phyloP scores from a whole-genome alignment of 2,113 vertebrate genomes.

The Hassar affinis region DNA sequence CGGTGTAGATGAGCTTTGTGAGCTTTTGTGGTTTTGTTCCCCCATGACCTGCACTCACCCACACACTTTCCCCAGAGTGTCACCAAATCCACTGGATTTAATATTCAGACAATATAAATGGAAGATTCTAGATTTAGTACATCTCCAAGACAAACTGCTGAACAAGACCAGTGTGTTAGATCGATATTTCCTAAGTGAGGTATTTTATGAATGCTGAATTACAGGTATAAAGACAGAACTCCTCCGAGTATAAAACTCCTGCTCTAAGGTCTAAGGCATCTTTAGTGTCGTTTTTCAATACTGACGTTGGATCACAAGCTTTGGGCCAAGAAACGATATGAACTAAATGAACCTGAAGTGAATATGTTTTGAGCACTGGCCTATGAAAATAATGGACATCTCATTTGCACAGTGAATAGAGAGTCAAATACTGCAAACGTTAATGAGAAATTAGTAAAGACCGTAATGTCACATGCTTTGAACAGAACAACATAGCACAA shows the following conservation, averaged over 20 bases:
- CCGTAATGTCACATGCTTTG: neutral
- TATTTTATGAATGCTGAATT: constrained; percentile 7
- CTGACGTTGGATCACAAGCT: neutral
- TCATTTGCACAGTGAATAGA: neutral
- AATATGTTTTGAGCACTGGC: neutral
- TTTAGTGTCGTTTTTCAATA: constrained; percentile 57
- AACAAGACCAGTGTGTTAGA: constrained; percentile 23
- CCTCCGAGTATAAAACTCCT: constrained; percentile 39
- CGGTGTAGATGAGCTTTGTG: constrained; percentile 57
- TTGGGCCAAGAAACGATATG: neutral
- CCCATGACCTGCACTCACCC: neutral
- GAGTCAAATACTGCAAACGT: neutral
- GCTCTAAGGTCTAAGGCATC: constrained; percentile 68
- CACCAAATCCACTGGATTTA: neutral
- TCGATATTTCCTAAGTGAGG: constrained; percentile 21
- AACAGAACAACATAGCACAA: constrained; percentile 17
- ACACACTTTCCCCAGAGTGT: neutral
- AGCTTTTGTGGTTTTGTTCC: constrained; percentile 32
- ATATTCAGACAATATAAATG: constrained; percentile 2
- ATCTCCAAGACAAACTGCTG: constrained; percentile 11
- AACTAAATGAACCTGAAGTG: constrained; percentile 1
- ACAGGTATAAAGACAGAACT: constrained; percentile 1
- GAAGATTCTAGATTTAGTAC: neutral
- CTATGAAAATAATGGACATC: neutral
- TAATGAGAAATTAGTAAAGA: constrained; percentile 24